Evolutionary conservation across 2,888 invertebrate genomes (phyloP), one percentile per base, ranked within the genome.

Genomic region (Lottia gigantea): DNA sequence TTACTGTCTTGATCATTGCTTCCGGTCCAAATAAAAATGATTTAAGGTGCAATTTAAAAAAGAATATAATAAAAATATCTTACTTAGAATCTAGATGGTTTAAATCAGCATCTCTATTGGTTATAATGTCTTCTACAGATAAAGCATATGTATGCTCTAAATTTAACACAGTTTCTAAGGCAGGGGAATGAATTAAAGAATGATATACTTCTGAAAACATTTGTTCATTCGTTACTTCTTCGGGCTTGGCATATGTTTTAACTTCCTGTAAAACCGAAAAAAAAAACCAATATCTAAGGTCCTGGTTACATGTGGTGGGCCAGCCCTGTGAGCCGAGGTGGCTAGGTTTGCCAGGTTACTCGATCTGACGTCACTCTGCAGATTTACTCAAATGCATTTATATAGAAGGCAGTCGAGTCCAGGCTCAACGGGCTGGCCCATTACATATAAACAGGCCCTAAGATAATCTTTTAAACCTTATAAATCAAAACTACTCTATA

Each of bases 101-200:
- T 6, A 89, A 72, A 70, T 88, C 87, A 68, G 83, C 78, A 71
- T 89, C 87, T 46, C 88, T 77, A 46, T 91, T 91, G 85, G 94
- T 93, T 85, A 94, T 93, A 79, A 93, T 92, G 73, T 92, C 92
- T 68, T 92, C 91, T 23, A 96, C 93, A 55, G 93, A 93, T 83
- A 93, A 92, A 0, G 96, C 95, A 88, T 95, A 95, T 16, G 93
- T 92, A 83, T 95, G 94, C 88, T 97, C 97, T 47, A 95, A 92
- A 83, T 95, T 94, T 25, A 97, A 90, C 85, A 97, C 94, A 0
- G 95, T 94, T 85, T 95, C 95, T 31, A 97, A 89, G 0, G 95
- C 95, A 0, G 94, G 94, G 0, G 95, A 95, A 87, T 95, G 95
- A 2, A 95, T 94, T 75, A 93, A 87, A 75, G 91, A 91, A 86